Conservation (phyloP, 2,797 vertebrate genomes). For the Netta rufina region DNA sequence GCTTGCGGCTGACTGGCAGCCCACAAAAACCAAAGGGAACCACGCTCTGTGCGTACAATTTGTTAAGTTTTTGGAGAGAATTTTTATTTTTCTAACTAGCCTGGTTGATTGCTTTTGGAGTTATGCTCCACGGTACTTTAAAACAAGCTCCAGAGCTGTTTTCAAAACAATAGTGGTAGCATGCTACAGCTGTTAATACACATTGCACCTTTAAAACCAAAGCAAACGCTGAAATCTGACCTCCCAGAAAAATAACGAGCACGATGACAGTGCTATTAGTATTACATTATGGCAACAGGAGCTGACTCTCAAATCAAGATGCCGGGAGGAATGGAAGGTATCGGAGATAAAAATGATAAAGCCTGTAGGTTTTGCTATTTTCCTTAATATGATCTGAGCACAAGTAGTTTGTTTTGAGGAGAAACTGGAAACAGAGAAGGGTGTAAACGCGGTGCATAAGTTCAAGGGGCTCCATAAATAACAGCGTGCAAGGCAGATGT, state of each 20-base stretch:
- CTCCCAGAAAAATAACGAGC: not conserved
- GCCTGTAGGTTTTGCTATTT: not conserved
- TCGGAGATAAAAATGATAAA: not conserved
- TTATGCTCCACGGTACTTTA: rapidly evolving
- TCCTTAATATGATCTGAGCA: rapidly evolving
- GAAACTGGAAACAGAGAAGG: not conserved
- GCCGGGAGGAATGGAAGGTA: not conserved
- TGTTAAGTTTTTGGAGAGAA: not conserved
- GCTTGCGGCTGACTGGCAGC: not conserved
- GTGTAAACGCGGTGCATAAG: rapidly evolving
- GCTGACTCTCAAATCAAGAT: not conserved
- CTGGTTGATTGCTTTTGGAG: not conserved
- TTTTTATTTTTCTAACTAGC: not conserved
- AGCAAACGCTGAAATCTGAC: not conserved
- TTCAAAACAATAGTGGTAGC: not conserved
- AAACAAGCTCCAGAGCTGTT: not conserved
- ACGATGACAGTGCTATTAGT: not conserved
- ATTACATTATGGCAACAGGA: not conserved
- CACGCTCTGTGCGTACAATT: not conserved
- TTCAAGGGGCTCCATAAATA: not conserved
- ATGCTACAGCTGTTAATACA: not conserved
- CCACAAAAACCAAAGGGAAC: not conserved
- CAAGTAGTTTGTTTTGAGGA: not conserved
- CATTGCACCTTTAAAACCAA: not conserved
- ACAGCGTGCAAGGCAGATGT: rapidly evolving